Evolutionary conservation across 2,888 invertebrate genomes (phyloP), one percentile per base, ranked within the genome.

Genomic region (Anthoptus insignis): DNA sequence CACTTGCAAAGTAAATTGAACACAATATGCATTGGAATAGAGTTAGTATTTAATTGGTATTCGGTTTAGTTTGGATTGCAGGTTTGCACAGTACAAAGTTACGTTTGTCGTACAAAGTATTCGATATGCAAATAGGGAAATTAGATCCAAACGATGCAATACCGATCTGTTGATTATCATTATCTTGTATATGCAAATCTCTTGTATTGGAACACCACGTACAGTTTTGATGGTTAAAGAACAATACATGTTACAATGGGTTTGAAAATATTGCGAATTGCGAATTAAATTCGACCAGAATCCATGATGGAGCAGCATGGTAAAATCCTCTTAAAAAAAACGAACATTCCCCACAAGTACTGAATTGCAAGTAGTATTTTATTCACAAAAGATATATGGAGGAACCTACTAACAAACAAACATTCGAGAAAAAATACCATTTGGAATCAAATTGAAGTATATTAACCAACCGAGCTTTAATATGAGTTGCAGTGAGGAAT

Each of bases 111-210:
- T 42, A 32, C 32, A 39, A 70, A 70, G 70, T 70, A 70, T 72
- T 72, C 57, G 67, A 67, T 68, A 70, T 72, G 70, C 72, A 72
- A 72, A 72, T 68, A 58, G 61, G 42, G 60, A 64, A 64, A 63
- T 59, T 70, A 70, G 67, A 67, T 66, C 65, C 67, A 65, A 50
- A 64, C 64, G 70, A 68, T 60, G 65, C 68, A 60, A 64, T 52
- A 60, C 57, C 45, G 67, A 69, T 69, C 64, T 63, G 53, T 65
- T 71, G 67, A 70, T 70, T 9, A 27, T 27, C 27, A 66, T 52
- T 65, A 66, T 64, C 60, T 64, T 58, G 65, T 42, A 61, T 54
- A 60, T 49, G 52, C 19, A 14, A 1, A 42, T 19, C 6, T 2
- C 9, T 45, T 21, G 4, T 21, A 45, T 11, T 21, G 45, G 11